Evolutionary conservation across 1,140 invertebrate species (phyloP), one percentile per base, ranked within the genome.

Genomic region (Spodoptera frugiperda): DNA sequence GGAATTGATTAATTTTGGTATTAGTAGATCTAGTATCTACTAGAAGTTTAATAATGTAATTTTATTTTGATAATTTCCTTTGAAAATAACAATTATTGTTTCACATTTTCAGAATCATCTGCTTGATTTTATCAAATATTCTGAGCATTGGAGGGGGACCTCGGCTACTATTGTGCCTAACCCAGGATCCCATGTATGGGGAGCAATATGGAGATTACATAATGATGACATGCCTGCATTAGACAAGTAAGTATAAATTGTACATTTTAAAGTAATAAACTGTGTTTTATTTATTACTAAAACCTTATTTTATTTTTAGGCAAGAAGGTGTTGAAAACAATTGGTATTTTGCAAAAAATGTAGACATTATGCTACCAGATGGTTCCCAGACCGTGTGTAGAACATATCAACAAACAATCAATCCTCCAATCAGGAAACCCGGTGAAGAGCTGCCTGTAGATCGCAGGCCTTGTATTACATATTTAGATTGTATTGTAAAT

Each of bases 131-230:
- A 95, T 95, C 30, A 95, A 94, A 48, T 95, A 95, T 84, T 96
- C 96, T n/a, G 92, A 95, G 65, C 87, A 95, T 79, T 98, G 97
- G 98, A 87, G 95, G 77, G 98, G 98, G 33, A 91, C 95, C 25
- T 95, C 96, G 8, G 97, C 97, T 0, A 98, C 97, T 11, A 97
- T 98, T 81, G 95, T 96, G 3, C 96, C 96, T 15, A 94, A 93
- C 46, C 53, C 91, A 25, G 88, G 94, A 25, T 84, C 89, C 17
- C 82, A 95, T 81, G 95, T 98, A 3, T 98, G 97, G 96, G 97
- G 97, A 48, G 96, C 96, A 48, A 88, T 98, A 55, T 98, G 97
- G 97, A 95, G 96, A 93, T 90, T 98, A 68, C 89, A 96, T 80
- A 93, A 94, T 15, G 88, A 89, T 46, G 95, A 98, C 84, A 92